These are phyloP conservation scores for Sphinx pinastri DNA, from an alignment of 2,888 invertebrate genomes.

Conservation along the genomic window DNA sequence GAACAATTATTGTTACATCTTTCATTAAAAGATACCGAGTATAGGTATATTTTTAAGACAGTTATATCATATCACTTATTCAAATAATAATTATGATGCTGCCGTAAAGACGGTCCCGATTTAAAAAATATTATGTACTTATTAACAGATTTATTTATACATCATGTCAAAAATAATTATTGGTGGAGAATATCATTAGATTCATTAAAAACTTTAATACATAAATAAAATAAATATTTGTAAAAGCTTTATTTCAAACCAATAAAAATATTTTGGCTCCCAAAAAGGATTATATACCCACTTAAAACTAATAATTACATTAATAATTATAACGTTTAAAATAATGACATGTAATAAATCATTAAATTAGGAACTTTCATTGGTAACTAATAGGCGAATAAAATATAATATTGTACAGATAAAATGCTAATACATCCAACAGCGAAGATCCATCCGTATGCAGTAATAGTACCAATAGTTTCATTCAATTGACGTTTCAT, in stretches of 20 bases:
- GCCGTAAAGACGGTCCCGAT: no score
- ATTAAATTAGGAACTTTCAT: slow-evolving; percentile 42
- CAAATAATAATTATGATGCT: no score
- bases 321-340: background rate
- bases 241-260: background rate
- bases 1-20: no score
- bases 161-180: no score
- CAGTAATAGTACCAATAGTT: background rate
- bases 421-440: slow-evolving; percentile 21
- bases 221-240: background rate
- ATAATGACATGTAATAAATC: slow-evolving; percentile 5
- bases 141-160: no score
- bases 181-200: background rate
- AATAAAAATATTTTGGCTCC: background rate
- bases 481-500: slow-evolving; percentile 2
- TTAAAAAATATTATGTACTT: no score
- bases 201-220: background rate
- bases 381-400: slow-evolving; percentile 25
- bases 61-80: no score
- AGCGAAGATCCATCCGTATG: background rate
- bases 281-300: background rate
- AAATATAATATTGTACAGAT: background rate
- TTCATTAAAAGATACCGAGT: no score
- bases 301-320: background rate
- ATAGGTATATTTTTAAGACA: no score